A percentile compares a stretch with the other conserved stretches of the same genome.
These are phyloP conservation scores for Agelaius tricolor DNA, from an alignment of 2,113 vertebrate genomes.

Conservation along the genomic window DNA sequence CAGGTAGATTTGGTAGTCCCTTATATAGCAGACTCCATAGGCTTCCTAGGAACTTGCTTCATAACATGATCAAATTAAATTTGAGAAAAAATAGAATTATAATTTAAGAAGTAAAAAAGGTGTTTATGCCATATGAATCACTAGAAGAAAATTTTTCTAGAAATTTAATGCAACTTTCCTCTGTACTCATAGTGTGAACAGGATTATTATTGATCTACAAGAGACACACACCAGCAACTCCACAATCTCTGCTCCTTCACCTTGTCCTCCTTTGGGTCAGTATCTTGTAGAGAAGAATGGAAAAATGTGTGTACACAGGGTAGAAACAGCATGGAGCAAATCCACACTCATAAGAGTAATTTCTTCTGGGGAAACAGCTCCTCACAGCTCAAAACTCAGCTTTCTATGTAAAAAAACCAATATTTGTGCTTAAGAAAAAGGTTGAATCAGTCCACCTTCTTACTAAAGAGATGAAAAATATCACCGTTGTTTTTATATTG, in stretches of 20 bases:
- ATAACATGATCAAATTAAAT: background rate
- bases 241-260: background rate
- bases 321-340: background rate
- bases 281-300: background rate
- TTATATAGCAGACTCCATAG: background rate
- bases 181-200: background rate
- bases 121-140: background rate
- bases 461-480: background rate
- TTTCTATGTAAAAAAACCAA: background rate
- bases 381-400: background rate
- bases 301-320: accelerated
- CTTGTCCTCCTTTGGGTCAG: background rate
- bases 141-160: background rate
- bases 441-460: background rate
- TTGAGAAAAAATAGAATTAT: background rate
- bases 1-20: background rate
- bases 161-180: background rate
- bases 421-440: background rate
- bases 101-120: background rate
- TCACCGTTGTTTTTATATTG: background rate
- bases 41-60: background rate
- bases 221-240: background rate
- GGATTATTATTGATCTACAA: background rate
- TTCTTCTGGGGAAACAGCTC: background rate
- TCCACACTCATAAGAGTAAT: accelerated